Evolutionary conservation across 2,113 vertebrate genomes (phyloP).

Genomic region (Phyllostomus discolor): DNA sequence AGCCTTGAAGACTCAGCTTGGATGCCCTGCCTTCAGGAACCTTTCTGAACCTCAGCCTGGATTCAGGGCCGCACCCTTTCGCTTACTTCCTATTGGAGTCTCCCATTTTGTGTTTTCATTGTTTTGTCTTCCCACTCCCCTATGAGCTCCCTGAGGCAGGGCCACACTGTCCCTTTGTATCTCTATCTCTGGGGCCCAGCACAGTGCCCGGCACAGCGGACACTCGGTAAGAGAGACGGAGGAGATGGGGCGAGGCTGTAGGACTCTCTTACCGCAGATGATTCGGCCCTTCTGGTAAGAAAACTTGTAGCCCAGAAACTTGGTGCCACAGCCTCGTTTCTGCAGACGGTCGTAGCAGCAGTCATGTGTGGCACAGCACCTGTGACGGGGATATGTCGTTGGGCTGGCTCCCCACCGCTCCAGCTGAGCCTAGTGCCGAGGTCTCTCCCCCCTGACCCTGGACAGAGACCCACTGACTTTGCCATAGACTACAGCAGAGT

Average conservation of each 20-base stretch:
- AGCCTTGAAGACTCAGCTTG: not conserved
- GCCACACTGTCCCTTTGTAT: not conserved
- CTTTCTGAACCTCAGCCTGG: not conserved
- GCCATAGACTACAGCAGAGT: not conserved
- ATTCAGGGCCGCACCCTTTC: not conserved
- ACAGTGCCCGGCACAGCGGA: rapidly evolving
- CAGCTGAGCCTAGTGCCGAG: not conserved
- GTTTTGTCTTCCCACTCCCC: not conserved
- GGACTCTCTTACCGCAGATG: slow-evolving; percentile 31
- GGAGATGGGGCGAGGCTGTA: rapidly evolving
- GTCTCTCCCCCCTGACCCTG: not conserved
- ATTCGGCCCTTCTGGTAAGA: rapidly evolving
- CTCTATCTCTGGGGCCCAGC: not conserved
- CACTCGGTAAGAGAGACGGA: too few species aligned
- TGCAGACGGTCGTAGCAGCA: slow-evolving; percentile 1
- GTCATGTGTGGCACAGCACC: slow-evolving; percentile 70
- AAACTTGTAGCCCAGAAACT: rapidly evolving
- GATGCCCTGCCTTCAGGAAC: not conserved
- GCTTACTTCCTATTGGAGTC: not conserved
- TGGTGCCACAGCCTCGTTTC: rapidly evolving
- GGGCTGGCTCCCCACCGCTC: too few species aligned
- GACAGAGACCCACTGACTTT: not conserved
- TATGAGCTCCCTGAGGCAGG: not conserved
- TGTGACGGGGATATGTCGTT: not conserved
- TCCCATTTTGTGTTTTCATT: not conserved